These are phyloP conservation scores for Phrynosoma platyrhinos DNA, from an alignment of 2,113 vertebrate genomes.

Conservation along the genomic window DNA sequence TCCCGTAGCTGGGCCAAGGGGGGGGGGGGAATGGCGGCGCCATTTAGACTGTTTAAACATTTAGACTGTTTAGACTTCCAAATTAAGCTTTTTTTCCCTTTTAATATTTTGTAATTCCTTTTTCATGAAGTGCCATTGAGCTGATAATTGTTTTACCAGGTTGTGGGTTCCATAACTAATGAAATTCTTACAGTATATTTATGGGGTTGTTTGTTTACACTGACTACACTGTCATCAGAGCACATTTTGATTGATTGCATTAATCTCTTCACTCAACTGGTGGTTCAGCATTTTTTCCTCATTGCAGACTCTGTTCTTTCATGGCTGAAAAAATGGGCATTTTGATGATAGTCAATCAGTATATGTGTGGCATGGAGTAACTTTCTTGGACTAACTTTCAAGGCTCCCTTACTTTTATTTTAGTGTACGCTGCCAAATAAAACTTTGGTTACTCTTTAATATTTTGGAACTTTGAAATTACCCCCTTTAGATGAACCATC, in stretches of 20 bases:
- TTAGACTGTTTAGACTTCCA: too few species aligned
- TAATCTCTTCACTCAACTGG: neutral
- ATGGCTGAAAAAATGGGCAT: neutral
- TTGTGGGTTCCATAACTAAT: neutral
- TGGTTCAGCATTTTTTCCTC: too few species aligned
- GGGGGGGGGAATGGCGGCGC: too few species aligned
- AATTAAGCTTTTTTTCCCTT: too few species aligned
- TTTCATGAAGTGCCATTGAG: too few species aligned
- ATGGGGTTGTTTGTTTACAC: neutral
- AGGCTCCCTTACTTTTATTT: slow-evolving; percentile 7
- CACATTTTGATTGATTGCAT: neutral
- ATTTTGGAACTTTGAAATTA: neutral
- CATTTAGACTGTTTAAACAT: too few species aligned
- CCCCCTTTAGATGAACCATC: neutral
- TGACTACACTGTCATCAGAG: neutral
- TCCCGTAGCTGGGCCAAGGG: too few species aligned
- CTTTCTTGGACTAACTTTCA: neutral
- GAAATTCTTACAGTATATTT: neutral
- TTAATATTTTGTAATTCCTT: too few species aligned
- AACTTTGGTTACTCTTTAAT: neutral
- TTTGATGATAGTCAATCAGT: neutral
- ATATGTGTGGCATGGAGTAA: too few species aligned
- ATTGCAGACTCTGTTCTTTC: too few species aligned
- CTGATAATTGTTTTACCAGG: neutral
- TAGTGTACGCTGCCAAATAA: slow-evolving; percentile 27